These are phyloP conservation scores for Camelus dromedarius DNA, from an alignment of 2,113 vertebrate genomes.

Conservation along the genomic window DNA sequence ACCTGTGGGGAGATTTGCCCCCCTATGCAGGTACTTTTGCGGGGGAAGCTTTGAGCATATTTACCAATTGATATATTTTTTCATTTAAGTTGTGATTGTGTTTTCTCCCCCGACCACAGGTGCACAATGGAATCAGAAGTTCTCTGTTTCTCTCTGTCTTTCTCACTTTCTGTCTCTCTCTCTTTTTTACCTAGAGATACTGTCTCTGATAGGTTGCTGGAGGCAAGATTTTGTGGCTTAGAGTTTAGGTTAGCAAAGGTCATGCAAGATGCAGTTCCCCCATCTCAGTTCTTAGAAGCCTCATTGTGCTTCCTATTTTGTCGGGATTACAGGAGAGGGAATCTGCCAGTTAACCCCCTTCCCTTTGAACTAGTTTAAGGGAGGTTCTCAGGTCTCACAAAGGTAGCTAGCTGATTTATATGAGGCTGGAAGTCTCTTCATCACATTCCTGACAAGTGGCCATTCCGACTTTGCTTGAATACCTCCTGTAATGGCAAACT, in stretches of 20 bases:
- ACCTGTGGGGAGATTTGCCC: background rate
- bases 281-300: background rate
- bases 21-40: background rate
- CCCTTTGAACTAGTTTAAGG: background rate
- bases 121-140: background rate
- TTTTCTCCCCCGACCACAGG: background rate
- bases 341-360: background rate
- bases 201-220: background rate
- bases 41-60: background rate
- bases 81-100: background rate
- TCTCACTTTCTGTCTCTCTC: background rate
- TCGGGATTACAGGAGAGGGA: background rate
- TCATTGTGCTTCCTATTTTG: background rate
- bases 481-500: background rate
- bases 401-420: background rate
- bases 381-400: background rate
- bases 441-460: background rate
- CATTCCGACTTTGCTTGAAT: background rate
- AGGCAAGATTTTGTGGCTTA: background rate
- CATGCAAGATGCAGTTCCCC: background rate
- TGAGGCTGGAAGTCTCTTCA: background rate
- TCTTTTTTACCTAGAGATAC: background rate
- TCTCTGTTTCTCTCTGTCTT: background rate
- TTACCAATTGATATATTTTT: background rate
- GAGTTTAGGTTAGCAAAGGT: background rate